Percentiles rank a stretch among this genome's conserved stretches.
phyloP scores from a whole-genome alignment of 2,797 vertebrate genomes.

The Phyllotis vaccarum region DNA sequence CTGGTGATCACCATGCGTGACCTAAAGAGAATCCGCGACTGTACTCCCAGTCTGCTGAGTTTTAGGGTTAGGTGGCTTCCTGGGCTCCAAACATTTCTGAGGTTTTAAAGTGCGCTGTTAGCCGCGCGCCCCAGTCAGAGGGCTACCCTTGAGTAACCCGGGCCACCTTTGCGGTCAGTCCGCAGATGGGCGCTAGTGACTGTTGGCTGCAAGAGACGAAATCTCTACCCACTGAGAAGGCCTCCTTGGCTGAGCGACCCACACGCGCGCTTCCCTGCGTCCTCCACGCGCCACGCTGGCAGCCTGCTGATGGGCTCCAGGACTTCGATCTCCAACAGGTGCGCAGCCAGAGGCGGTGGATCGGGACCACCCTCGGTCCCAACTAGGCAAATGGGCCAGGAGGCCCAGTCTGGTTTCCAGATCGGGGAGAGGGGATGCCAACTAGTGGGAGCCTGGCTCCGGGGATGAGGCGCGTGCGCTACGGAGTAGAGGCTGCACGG shows the following conservation, averaged over 20 bases:
- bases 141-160: fast-evolving
- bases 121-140: fast-evolving
- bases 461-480: fast-evolving
- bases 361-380: neutral
- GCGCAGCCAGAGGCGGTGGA: neutral
- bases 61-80: neutral
- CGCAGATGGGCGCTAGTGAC: constrained; percentile 46
- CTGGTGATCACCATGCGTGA: fast-evolving
- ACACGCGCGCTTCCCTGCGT: neutral
- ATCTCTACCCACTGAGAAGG: constrained; percentile 61
- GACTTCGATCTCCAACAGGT: neutral
- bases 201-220: constrained; percentile 75
- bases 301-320: fast-evolving
- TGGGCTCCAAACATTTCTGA: neutral
- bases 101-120: neutral
- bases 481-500: neutral
- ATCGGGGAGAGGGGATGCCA: neutral
- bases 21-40: fast-evolving
- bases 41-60: neutral
- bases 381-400: neutral
- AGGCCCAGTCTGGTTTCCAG: fast-evolving
- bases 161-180: neutral
- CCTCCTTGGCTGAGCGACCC: constrained; percentile 31
- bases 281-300: neutral
- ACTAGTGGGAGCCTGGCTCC: neutral